These are phyloP conservation scores for Macropodus opercularis DNA, from an alignment of 2,797 vertebrate genomes.

Conservation along the genomic window DNA sequence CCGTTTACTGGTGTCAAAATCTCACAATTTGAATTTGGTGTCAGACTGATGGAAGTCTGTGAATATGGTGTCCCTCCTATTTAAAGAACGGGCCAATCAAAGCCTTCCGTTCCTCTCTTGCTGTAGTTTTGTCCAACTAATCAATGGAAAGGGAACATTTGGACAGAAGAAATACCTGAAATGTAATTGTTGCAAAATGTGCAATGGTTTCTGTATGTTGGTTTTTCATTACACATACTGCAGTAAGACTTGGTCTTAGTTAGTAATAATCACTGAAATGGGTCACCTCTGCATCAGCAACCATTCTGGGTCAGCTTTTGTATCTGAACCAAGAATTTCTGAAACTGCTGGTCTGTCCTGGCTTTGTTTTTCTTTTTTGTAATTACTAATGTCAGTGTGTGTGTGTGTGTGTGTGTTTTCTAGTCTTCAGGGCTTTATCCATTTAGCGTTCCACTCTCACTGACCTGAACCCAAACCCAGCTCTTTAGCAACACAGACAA, in stretches of 20 bases:
- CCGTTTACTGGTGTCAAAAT: constrained; percentile 31
- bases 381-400: constrained; percentile 3
- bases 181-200: constrained; percentile 60
- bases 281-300: background rate
- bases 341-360: constrained; percentile 24
- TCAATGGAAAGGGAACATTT: constrained; percentile 36
- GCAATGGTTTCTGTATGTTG: too few species aligned
- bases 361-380: constrained; percentile 16
- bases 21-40: constrained; percentile 20
- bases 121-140: constrained; percentile 44
- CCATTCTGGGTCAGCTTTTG: constrained; percentile 48
- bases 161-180: constrained; percentile 10
- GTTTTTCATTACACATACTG: constrained; percentile 41
- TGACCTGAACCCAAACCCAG: constrained; percentile 38
- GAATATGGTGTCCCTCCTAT: constrained; percentile 18
- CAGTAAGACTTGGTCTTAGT: too few species aligned
- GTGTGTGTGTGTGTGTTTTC: constrained; percentile 26
- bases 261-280: constrained; percentile 6
- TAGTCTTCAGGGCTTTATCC: constrained; percentile 57
- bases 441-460: constrained; percentile 47
- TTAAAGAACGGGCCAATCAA: constrained; percentile 32
- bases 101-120: constrained; percentile 5
- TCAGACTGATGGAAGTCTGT: constrained; percentile 39
- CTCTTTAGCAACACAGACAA: constrained; percentile 20
- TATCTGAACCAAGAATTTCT: constrained; percentile 43